Evolutionary conservation across 1,140 invertebrate genomes (phyloP), one percentile per base, ranked within the genome.

Genomic region (Himalopsyche phryganea): DNA sequence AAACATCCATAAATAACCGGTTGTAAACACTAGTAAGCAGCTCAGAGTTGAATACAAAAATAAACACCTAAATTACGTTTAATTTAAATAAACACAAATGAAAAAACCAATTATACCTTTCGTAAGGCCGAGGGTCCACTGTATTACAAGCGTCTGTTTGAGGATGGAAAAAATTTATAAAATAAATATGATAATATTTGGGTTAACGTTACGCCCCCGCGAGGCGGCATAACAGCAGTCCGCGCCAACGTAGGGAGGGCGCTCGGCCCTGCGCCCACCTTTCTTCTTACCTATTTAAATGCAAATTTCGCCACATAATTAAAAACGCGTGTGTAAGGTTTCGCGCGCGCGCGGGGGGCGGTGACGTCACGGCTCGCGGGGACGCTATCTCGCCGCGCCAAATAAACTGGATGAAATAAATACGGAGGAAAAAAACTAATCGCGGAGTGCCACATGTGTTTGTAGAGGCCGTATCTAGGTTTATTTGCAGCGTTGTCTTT

Each of bases 251-350:
- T 44, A 44, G 52, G 54, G 17, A 28, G 44, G 51, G 42, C 50
- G 38, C 28, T 54, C 51, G 56, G 35, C 61, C 50, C 51, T 23
- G 47, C 56, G 40, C 51, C 58, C 36, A 42, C 50, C 35, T 47
- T 52, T 44, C 58, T 57, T 54, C 61, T 60, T 60, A 60, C 61
- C 61, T 64, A 64, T 64, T 64, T 60, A 64, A 64, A 64, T 64
- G 61, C 61, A 64, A 64, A 64, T 64, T 64, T 60, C 49, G 53
- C 61, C 61, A 64, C 61, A 64, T 64, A 64, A 64, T 64, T 64
- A 64, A 64, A 64, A 64, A 64, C 61, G 57, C 61, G 61, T 60
- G 61, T 64, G 58, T 60, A 64, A 64, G 48, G 61, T 60, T 60
- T 28, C n/a, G 38, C 52, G 57, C 38, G 47, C 23, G 23, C 45